phyloP scores from a whole-genome alignment of 2,113 vertebrate genomes.

The Siniperca chuatsi region DNA sequence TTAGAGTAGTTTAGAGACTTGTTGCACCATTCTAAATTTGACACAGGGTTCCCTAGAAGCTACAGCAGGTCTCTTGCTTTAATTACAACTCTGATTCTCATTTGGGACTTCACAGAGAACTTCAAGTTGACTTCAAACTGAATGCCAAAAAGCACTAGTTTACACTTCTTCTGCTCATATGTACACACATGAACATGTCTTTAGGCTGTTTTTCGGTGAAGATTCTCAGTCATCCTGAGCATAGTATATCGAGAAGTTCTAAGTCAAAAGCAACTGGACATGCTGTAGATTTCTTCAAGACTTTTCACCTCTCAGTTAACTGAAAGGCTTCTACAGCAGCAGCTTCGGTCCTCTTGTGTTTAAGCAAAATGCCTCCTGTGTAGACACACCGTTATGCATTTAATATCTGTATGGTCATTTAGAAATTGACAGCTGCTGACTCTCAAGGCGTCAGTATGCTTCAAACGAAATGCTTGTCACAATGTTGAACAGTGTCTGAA shows the following conservation, averaged over 20 bases:
- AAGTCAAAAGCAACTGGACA: no score
- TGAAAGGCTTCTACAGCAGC: neutral
- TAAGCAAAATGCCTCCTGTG: no score
- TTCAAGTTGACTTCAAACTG: neutral
- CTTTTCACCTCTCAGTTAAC: neutral
- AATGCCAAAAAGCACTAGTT: neutral
- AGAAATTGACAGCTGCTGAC: no score
- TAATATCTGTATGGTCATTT: no score
- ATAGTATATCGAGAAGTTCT: neutral
- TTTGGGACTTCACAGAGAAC: neutral
- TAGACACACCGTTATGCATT: no score
- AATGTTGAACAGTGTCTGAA: no score
- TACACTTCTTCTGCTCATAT: neutral
- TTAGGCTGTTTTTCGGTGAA: neutral
- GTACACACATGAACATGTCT: neutral
- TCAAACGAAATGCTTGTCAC: no score
- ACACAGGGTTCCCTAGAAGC: neutral
- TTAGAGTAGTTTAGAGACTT: neutral
- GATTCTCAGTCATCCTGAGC: neutral
- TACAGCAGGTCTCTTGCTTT: neutral
- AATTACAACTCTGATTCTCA: constrained; percentile 3
- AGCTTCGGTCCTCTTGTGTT: neutral
- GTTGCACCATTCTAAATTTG: neutral
- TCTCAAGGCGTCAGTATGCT: no score
- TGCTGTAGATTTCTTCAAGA: neutral